Base-by-base conservation (phyloP, 2,797 vertebrate genomes). In the Cyprinodon diabolis region DNA sequence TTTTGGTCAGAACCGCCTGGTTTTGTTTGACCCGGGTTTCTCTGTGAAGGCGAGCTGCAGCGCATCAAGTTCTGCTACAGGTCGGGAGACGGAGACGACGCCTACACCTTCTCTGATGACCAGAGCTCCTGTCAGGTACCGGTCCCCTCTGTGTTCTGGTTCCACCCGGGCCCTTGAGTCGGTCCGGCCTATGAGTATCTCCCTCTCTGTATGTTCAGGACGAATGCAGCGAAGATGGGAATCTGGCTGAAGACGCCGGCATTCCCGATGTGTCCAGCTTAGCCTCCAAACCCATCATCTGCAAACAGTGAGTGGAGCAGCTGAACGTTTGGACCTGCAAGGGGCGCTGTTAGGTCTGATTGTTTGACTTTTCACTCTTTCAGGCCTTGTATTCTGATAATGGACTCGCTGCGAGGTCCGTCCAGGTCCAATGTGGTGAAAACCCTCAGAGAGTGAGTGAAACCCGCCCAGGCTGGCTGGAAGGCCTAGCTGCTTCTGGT, bases 321-420 rank as follows among this genome's bases (percentile, higher is more conserved):
- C 6, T n/a, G 17, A 6, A 21, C 1, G 2, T 0, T 2, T 12
- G 3, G 1, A 0, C 84, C 82, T 30, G 17, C 43, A 70, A 83
- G 65, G 0, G 77, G 10, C 3, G 13, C 47, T 21, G 58, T 9
- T 40, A 35, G 17, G 8, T 55, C 6, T 47, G 21, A 45, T 6
- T 2, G 30, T 30, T 30, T 2, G 4, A 13, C 14, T 19, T 43
- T 4, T 40, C 47, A 1, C 13, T 55, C 23, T 54, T 68, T 5
- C 89, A 99, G 98, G 92, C 97, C 98, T 35, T 99, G 98, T 79
- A 99, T 99, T 86, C 95, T 99, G 77, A 96, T 99, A 81, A 99
- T 99, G 98, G 98, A 99, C 91, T 99, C 98, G 0, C 93, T 99
- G 76, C 94, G 97, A 71, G 98, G 98, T 45, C 97, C 98, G 30